A percentile compares a stretch with the other conserved stretches of the same genome.
Conservation (phyloP, 2,113 vertebrate species). For the Notechis scutatus region DNA sequence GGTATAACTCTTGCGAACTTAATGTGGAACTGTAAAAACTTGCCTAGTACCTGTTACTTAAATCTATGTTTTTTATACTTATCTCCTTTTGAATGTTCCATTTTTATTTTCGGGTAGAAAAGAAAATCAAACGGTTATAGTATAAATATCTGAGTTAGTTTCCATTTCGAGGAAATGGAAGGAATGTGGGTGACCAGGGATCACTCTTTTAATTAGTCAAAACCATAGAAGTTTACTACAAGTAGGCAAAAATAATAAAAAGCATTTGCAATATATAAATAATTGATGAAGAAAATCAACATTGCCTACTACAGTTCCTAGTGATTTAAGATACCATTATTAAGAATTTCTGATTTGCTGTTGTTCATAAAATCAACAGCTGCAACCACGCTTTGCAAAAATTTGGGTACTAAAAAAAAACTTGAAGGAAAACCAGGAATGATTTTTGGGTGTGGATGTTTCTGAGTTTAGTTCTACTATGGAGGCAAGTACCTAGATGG, state of each 20-base stretch:
- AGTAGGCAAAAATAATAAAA: conserved; percentile 34
- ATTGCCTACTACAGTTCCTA: background rate
- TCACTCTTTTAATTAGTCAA: conserved; percentile 41
- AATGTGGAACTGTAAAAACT: background rate
- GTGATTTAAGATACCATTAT: background rate
- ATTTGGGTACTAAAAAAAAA: conserved; percentile 33
- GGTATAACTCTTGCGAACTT: background rate
- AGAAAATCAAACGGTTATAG: background rate
- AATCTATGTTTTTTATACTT: background rate
- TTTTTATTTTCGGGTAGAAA: background rate
- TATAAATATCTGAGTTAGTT: background rate
- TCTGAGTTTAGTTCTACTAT: background rate
- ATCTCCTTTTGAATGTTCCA: background rate
- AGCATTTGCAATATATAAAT: conserved; percentile 23
- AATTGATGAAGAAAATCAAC: background rate
- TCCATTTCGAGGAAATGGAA: background rate
- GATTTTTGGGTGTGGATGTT: background rate
- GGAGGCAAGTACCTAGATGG: background rate
- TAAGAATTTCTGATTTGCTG: background rate
- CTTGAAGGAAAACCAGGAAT: conserved; percentile 29
- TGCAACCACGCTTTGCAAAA: background rate
- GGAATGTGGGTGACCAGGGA: conserved; percentile 4
- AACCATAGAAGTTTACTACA: conserved; percentile 43
- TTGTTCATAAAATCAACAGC: background rate
- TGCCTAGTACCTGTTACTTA: background rate